phyloP scores from a whole-genome alignment of 2,113 vertebrate species.

The Gobiocypris rarus region DNA sequence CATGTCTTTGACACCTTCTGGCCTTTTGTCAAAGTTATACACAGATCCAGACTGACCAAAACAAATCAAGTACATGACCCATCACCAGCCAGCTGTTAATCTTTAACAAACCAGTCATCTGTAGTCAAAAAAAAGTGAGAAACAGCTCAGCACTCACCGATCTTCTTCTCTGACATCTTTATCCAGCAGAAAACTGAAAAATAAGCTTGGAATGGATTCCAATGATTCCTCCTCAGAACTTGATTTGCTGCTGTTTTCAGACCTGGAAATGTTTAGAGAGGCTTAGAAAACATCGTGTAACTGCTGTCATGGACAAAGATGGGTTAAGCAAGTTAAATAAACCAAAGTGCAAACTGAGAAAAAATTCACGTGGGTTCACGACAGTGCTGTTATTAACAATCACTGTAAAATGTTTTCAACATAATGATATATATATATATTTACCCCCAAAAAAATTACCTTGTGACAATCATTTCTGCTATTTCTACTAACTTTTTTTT shows the following conservation, averaged over 20 bases:
- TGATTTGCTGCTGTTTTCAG: conserved; percentile 66
- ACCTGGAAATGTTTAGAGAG: conserved; percentile 63
- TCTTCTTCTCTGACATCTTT: conserved; percentile 70
- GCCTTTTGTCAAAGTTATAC: conserved; percentile 33
- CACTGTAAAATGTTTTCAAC: not conserved
- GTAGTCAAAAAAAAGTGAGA: conserved; percentile 60
- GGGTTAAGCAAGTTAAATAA: conserved; percentile 68
- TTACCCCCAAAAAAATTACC: not conserved
- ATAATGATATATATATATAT: not conserved
- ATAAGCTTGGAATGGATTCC: not conserved
- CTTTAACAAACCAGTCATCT: conserved; percentile 71
- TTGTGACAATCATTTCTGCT: not conserved
- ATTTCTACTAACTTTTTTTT: not conserved
- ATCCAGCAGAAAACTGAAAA: conserved; percentile 39
- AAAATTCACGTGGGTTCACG: not conserved
- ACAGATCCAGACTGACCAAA: conserved; percentile 36
- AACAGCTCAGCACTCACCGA: conserved; percentile 70
- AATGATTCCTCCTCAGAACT: conserved; percentile 23
- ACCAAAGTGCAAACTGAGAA: conserved; percentile 57
- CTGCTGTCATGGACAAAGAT: conserved; percentile 44
- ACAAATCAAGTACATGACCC: conserved; percentile 45
- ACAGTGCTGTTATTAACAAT: conserved; percentile 2
- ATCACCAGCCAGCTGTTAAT: conserved; percentile 71
- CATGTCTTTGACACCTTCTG: conserved; percentile 14
- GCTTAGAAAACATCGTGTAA: conserved; percentile 1